Percentiles rank a stretch among this genome's conserved stretches.
phyloP scores from a whole-genome alignment of 2,797 vertebrate species.

The Semotilus atromaculatus region DNA sequence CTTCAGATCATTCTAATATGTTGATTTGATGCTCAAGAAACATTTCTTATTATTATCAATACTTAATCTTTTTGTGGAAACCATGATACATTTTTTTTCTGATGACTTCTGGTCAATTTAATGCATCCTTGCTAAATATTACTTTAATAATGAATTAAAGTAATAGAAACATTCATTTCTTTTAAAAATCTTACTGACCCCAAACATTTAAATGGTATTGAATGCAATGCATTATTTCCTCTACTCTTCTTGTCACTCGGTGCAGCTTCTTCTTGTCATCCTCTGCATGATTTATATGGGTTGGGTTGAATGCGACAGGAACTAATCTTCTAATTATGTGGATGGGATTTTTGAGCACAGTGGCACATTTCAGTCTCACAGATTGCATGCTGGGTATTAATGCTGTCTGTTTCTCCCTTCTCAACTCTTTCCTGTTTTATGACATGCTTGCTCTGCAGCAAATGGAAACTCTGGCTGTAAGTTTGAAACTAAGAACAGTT shows the following conservation, averaged over 20 bases:
- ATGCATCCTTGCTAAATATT: background rate
- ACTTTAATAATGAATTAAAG: too few species aligned
- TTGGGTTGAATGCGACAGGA: constrained; percentile 16
- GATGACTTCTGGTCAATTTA: background rate
- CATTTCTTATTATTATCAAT: background rate
- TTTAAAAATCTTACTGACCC: background rate
- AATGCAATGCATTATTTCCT: background rate
- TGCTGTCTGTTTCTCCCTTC: constrained; percentile 86
- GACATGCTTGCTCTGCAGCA: constrained; percentile 98
- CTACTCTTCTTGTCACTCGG: constrained; percentile 9
- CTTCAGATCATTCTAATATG: background rate
- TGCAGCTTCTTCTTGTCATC: constrained; percentile 19
- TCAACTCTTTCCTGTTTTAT: constrained; percentile 85
- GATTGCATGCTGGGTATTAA: constrained; percentile 83
- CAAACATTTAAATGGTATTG: background rate
- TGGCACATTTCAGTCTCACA: constrained; percentile 21
- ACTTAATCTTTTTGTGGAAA: background rate
- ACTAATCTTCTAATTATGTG: constrained; percentile 66
- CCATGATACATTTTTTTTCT: too few species aligned
- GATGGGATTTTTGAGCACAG: constrained; percentile 72
- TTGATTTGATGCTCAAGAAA: background rate
- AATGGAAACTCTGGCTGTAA: constrained; percentile 99
- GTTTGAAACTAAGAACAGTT: constrained; percentile 76
- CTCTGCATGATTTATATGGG: constrained; percentile 52
- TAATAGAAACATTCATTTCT: background rate